phyloP scores from a whole-genome alignment of 92 coral and sea anemone genomes.

The Paragorgia papillata region DNA sequence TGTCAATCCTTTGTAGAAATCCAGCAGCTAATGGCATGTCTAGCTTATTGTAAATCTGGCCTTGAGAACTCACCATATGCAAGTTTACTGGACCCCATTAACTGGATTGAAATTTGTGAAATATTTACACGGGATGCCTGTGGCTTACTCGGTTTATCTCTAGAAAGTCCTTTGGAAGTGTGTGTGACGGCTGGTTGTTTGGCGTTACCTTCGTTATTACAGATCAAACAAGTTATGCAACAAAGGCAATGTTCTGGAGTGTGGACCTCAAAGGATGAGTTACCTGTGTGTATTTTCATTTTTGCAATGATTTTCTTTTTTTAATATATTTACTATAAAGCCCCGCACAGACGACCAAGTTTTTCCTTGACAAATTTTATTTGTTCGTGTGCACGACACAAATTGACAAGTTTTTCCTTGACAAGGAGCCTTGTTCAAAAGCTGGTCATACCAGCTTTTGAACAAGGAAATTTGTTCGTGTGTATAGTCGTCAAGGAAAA shows the following conservation, averaged over 20 bases:
- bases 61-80: constrained; percentile 94
- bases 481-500: no score
- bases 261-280: constrained; percentile 96
- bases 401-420: no score
- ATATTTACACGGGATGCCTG: constrained; percentile 96
- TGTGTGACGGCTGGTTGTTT: constrained; percentile 96
- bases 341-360: no score
- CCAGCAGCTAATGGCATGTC: constrained; percentile 97
- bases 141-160: constrained; percentile 87
- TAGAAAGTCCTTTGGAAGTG: constrained; percentile 96
- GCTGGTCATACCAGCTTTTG: no score
- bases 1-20: constrained; percentile 70
- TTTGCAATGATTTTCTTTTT: background rate
- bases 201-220: constrained; percentile 91
- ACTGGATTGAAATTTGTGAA: constrained; percentile 96
- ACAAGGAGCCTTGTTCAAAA: no score
- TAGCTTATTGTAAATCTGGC: constrained; percentile 87
- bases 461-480: no score
- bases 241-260: constrained; percentile 96
- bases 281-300: constrained; percentile 69
- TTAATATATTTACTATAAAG: background rate
- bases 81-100: constrained; percentile 84
- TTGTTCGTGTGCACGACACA: no score
- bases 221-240: constrained; percentile 98
- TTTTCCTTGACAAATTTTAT: no score